Evolutionary conservation across 2,113 vertebrate genomes (phyloP).

Genomic region (Rafetus swinhoei): DNA sequence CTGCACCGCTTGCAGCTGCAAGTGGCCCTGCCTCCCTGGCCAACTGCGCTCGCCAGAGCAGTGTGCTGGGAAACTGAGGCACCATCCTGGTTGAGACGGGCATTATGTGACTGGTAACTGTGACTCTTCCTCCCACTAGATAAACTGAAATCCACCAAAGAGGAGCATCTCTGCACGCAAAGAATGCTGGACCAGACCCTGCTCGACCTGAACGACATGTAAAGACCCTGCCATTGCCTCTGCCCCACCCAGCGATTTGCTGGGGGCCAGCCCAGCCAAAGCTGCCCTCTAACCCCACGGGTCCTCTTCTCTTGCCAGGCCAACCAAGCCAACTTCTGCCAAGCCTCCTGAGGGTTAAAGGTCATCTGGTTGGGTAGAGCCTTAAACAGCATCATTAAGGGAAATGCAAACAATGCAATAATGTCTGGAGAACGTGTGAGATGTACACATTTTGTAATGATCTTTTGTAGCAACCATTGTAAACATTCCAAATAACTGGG

Average conservation of each 20-base stretch:
- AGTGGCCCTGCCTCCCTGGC: neutral
- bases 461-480: conserved; percentile 65
- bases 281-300: conserved; percentile 72
- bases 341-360: conserved; percentile 54
- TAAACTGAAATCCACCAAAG: conserved; percentile 89
- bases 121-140: conserved; percentile 79
- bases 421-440: conserved; percentile 69
- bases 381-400: conserved; percentile 72
- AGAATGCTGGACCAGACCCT: conserved; percentile 93
- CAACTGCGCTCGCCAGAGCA: conserved; percentile 8
- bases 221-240: conserved; percentile 66
- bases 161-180: conserved; percentile 91
- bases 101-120: neutral
- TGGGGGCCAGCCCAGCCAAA: conserved; percentile 45
- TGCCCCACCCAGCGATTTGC: neutral
- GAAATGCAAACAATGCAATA: conserved; percentile 73
- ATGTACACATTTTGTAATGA: conserved; percentile 73
- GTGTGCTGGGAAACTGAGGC: neutral
- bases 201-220: conserved; percentile 93
- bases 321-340: conserved; percentile 47
- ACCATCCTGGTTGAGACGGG: too few relatives aligned
- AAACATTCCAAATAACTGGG: conserved; percentile 63
- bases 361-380: conserved; percentile 63
- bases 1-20: conserved; percentile 12
- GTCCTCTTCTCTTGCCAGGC: conserved; percentile 44